A percentile compares a stretch with the other conserved stretches of the same genome.
Conservation (phyloP, 2,888 invertebrate species). For the Diaphora mendica region DNA sequence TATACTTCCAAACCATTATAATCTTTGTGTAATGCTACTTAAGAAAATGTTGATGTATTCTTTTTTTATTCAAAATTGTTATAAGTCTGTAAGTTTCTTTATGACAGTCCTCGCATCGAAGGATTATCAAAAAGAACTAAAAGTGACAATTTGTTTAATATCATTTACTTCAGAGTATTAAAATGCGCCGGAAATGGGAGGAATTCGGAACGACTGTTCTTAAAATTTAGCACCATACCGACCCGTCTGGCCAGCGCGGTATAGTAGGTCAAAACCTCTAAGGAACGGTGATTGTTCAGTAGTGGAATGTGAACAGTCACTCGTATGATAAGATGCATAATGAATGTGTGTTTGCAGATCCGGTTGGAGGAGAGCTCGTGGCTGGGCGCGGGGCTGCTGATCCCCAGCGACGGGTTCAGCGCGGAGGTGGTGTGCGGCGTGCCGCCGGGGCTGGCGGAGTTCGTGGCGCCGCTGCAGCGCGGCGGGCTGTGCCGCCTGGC, state of each 20-base stretch:
- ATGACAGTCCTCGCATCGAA: not conserved
- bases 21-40: too few relatives aligned
- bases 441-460: slow-evolving; percentile 96
- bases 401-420: slow-evolving; percentile 99
- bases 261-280: too few relatives aligned
- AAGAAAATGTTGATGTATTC: too few relatives aligned
- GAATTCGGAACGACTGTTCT: too few relatives aligned
- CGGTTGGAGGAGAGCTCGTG: slow-evolving; percentile 96
- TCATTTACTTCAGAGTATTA: not conserved
- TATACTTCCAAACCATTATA: not conserved
- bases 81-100: not conserved
- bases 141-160: not conserved
- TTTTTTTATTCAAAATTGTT: not conserved
- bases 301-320: too few relatives aligned
- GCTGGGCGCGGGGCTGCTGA: slow-evolving; percentile 94
- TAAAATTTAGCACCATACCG: too few relatives aligned
- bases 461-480: slow-evolving; percentile 93
- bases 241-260: too few relatives aligned
- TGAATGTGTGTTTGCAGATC: slow-evolving; percentile 66
- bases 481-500: slow-evolving; percentile 96
- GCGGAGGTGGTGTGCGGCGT: slow-evolving; percentile 98
- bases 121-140: not conserved
- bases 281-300: too few relatives aligned
- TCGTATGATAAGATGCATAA: too few relatives aligned
- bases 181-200: too few relatives aligned